These are phyloP conservation scores for Acanthurus leucopareius DNA, from an alignment of 2,797 vertebrate genomes.

Conservation along the genomic window DNA sequence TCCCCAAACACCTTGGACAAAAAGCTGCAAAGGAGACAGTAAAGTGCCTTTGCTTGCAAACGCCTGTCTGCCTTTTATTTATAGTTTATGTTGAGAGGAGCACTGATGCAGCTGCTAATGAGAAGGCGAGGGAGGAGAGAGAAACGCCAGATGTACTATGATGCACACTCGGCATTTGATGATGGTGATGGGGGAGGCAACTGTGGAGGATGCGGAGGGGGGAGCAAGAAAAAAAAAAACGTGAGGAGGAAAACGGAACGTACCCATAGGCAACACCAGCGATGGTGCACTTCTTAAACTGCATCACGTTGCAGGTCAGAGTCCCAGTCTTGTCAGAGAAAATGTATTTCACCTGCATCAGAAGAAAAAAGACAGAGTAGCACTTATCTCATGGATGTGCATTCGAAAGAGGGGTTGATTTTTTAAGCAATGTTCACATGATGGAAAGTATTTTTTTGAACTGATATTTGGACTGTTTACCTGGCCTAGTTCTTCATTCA, in stretches of 20 bases:
- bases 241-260: slow-evolving; percentile 29
- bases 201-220: slow-evolving; percentile 14
- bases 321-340: slow-evolving; percentile 99
- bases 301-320: slow-evolving; percentile 98
- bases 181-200: slow-evolving; percentile 58
- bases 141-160: slow-evolving; percentile 73
- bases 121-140: slow-evolving; percentile 72
- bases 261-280: slow-evolving; percentile 98
- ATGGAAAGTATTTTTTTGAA: neutral
- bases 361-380: slow-evolving; percentile 9
- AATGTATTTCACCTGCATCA: slow-evolving; percentile 95
- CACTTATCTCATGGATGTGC: neutral
- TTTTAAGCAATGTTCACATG: neutral
- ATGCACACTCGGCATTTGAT: slow-evolving; percentile 76
- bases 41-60: slow-evolving; percentile 60
- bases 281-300: slow-evolving; percentile 99
- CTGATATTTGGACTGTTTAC: slow-evolving; percentile 75
- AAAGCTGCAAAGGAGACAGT: slow-evolving; percentile 20
- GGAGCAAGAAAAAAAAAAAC: slow-evolving; percentile 4
- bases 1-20: slow-evolving; percentile 32
- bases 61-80: slow-evolving; percentile 75
- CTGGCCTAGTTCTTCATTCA: slow-evolving; percentile 99
- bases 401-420: neutral
- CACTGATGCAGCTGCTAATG: slow-evolving; percentile 80
- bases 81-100: slow-evolving; percentile 75